Percentiles rank a stretch among this genome's conserved stretches.
phyloP scores from a whole-genome alignment of 2,888 invertebrate species.

The Spodoptera exigua region DNA sequence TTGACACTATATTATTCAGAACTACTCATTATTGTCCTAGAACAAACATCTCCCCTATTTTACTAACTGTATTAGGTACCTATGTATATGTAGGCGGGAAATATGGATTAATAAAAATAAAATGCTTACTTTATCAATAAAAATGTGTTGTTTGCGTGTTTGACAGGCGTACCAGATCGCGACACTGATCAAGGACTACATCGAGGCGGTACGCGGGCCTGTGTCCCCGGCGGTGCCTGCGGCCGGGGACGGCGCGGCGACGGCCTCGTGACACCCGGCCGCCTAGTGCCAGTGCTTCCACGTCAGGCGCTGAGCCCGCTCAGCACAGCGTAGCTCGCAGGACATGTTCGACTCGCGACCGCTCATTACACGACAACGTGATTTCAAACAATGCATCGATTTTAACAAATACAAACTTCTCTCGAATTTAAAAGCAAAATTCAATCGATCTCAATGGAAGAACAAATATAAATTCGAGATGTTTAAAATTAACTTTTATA shows the following conservation, averaged over 20 bases:
- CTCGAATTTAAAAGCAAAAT: slow-evolving; percentile 20
- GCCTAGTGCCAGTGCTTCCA: slow-evolving; percentile 89
- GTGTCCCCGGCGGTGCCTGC: slow-evolving; percentile 80
- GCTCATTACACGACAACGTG: slow-evolving; percentile 39
- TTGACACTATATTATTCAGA: too few relatives aligned
- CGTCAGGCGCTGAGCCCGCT: slow-evolving; percentile 76
- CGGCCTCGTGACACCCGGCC: slow-evolving; percentile 83
- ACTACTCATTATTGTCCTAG: too few relatives aligned
- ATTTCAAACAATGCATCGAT: slow-evolving; percentile 17
- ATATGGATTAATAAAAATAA: too few relatives aligned
- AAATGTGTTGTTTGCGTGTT: slow-evolving; percentile 1
- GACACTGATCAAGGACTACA: slow-evolving; percentile 96
- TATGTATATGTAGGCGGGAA: too few relatives aligned
- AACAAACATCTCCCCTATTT: too few relatives aligned
- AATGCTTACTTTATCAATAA: too few relatives aligned
- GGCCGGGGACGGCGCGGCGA: slow-evolving; percentile 62
- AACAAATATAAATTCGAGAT: slow-evolving; percentile 38
- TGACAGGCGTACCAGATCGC: slow-evolving; percentile 97
- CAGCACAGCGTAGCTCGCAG: background rate
- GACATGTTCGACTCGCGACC: slow-evolving; percentile 33
- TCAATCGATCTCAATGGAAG: slow-evolving; percentile 22
- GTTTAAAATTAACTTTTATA: slow-evolving; percentile 19
- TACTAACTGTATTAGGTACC: too few relatives aligned
- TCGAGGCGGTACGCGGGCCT: slow-evolving; percentile 87
- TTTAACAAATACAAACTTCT: slow-evolving; percentile 21